phyloP scores from a whole-genome alignment of 2,888 invertebrate species.

The Trachelus troglodyta region DNA sequence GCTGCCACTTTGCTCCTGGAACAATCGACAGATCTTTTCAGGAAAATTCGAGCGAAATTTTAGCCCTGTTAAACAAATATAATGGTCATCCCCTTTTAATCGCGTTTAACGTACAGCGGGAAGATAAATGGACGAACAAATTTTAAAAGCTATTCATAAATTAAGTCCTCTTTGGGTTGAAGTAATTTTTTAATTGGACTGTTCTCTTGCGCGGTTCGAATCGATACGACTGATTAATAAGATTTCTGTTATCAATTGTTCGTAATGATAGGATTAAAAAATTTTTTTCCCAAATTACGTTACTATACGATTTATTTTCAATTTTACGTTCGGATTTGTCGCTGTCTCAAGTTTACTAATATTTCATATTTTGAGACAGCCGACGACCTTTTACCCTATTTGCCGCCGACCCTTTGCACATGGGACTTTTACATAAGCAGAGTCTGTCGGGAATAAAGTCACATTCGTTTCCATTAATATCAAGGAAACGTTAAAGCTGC shows the following conservation, averaged over 20 bases:
- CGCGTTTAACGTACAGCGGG: too few species aligned
- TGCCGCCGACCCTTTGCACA: background rate
- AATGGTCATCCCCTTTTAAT: too few species aligned
- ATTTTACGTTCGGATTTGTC: background rate
- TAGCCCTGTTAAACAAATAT: too few species aligned
- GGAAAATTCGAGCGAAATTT: background rate
- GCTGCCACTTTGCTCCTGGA: conserved; percentile 90
- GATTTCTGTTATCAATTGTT: too few species aligned
- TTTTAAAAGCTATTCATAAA: too few species aligned
- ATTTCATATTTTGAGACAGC: background rate
- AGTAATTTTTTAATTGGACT: too few species aligned
- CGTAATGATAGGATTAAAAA: too few species aligned
- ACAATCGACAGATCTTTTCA: conserved; percentile 38
- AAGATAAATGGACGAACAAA: too few species aligned
- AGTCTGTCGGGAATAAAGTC: background rate
- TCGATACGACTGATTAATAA: too few species aligned
- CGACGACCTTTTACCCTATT: background rate
- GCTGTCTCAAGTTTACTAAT: background rate
- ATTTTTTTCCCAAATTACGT: too few species aligned
- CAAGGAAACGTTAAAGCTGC: background rate
- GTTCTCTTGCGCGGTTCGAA: too few species aligned
- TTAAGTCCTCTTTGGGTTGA: too few species aligned
- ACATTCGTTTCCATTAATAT: background rate
- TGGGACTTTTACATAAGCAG: background rate
- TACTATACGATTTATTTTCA: background rate